A percentile compares a stretch with the other conserved stretches of the same genome.
phyloP scores from a whole-genome alignment of 2,113 vertebrate genomes.

The Pedetes capensis region DNA sequence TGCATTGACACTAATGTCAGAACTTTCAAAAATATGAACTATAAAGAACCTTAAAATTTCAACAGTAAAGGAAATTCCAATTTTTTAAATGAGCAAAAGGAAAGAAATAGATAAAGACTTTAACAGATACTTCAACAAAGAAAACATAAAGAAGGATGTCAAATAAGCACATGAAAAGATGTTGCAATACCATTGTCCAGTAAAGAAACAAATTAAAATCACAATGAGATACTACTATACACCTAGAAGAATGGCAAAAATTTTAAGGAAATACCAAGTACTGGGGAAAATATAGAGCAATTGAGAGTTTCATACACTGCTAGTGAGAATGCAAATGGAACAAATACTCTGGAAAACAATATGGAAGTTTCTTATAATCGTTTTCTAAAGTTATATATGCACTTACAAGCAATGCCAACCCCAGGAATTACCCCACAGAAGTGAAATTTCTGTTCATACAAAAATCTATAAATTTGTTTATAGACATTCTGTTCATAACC shows the following conservation, averaged over 20 bases:
- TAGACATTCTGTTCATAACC: not conserved
- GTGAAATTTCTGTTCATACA: not conserved
- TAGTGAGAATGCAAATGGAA: not conserved
- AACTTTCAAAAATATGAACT: not conserved
- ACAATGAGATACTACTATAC: not conserved
- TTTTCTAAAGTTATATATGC: not conserved
- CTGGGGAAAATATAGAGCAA: not conserved
- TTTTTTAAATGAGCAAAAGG: not conserved
- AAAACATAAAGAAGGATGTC: not conserved
- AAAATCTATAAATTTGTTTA: not conserved
- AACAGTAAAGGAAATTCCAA: not conserved
- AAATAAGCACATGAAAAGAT: not conserved
- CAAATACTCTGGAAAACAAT: not conserved
- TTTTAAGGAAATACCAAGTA: not conserved
- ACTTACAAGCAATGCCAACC: not conserved
- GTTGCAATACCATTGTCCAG: not conserved
- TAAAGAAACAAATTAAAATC: slow-evolving; percentile 13
- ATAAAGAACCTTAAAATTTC: not conserved
- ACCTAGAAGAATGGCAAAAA: not conserved
- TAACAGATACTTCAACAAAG: not conserved
- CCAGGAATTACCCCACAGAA: not conserved
- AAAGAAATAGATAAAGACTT: not conserved
- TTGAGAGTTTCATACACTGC: not conserved
- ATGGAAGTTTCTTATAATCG: not conserved
- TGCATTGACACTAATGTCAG: not conserved